phyloP scores from a whole-genome alignment of 2,888 invertebrate genomes.

The Corbicula japonica region DNA sequence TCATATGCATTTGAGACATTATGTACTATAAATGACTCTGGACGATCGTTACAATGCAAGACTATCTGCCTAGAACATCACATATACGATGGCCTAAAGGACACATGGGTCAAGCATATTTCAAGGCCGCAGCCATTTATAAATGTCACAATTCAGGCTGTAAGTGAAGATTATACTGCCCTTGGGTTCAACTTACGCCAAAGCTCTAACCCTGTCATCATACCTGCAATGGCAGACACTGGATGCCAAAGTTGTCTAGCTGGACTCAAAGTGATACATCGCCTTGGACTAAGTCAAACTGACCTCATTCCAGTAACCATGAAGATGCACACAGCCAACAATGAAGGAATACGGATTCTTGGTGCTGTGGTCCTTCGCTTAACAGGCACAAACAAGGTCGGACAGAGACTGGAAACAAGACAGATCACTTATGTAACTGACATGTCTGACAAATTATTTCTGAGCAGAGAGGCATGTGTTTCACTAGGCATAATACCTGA shows the following conservation, averaged over 20 bases:
- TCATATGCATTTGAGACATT: background rate
- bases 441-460: slow-evolving; percentile 66
- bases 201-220: slow-evolving; percentile 22
- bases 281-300: slow-evolving; percentile 56
- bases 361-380: slow-evolving; percentile 68
- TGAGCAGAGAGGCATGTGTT: slow-evolving; percentile 67
- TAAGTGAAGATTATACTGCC: slow-evolving; percentile 47
- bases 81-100: slow-evolving; percentile 56
- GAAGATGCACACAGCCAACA: slow-evolving; percentile 75
- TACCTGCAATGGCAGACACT: slow-evolving; percentile 68
- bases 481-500: slow-evolving; percentile 62
- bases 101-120: slow-evolving; percentile 47
- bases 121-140: slow-evolving; percentile 67
- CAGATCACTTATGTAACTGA: slow-evolving; percentile 71
- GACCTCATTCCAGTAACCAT: slow-evolving; percentile 74
- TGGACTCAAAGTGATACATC: slow-evolving; percentile 59
- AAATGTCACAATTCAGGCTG: slow-evolving; percentile 28
- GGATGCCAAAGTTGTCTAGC: slow-evolving; percentile 73
- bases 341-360: slow-evolving; percentile 65
- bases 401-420: slow-evolving; percentile 53
- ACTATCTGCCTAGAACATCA: slow-evolving; percentile 65
- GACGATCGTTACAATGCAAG: background rate
- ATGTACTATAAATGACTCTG: background rate
- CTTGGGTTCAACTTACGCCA: slow-evolving; percentile 63
- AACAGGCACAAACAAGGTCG: slow-evolving; percentile 42